Base-by-base conservation (phyloP, 1,140 invertebrate genomes). In the Macrosteles quadrilineatus region DNA sequence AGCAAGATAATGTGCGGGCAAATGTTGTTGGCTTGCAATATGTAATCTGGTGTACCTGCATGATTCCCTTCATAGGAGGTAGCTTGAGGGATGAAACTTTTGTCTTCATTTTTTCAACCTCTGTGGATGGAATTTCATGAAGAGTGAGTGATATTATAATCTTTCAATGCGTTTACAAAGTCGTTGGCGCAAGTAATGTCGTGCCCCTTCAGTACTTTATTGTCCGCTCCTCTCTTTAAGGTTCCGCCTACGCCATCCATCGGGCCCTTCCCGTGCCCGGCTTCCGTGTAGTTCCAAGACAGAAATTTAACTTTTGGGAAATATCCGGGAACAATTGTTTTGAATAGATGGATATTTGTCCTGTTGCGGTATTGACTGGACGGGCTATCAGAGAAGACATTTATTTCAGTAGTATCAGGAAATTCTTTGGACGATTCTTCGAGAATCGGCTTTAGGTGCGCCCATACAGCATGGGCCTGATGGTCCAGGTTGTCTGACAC, bases 201-300 rank as follows among this genome's bases (percentile, higher is more conserved):
- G 19, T 74, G 68, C 36, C 77, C 77, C 40, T 59, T 32, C 30
- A 73, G 73, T 23, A 78, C 74, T 30, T 74, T 73, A 19, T 71
- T 72, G 68, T 79, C 78, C 29, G 75, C 77, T 71, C 74, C 76
- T 69, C 69, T 75, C 75, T n/a, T n/a, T n/a, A n/a, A n/a, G n/a
- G n/a, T n/a, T n/a, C n/a, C n/a, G n/a, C n/a, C n/a, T n/a, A n/a
- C n/a, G n/a, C n/a, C n/a, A n/a, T n/a, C n/a, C n/a, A n/a, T n/a
- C n/a, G n/a, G n/a, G n/a, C n/a, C n/a, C 82, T 83, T 30, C 82
- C 55, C 12, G 65, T 47, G 78, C 1, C 79, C 79, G 57, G 80
- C 71, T 73, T 79, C 79, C 29, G 73, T 75, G 71, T 77, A 82
- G 65, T 79, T 80, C 79, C 78, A 82, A 14, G 75, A 77, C 30